Evolutionary conservation across 2,797 vertebrate genomes (phyloP), one percentile per base, ranked within the genome.

Genomic region (Tarsius wallacei): DNA sequence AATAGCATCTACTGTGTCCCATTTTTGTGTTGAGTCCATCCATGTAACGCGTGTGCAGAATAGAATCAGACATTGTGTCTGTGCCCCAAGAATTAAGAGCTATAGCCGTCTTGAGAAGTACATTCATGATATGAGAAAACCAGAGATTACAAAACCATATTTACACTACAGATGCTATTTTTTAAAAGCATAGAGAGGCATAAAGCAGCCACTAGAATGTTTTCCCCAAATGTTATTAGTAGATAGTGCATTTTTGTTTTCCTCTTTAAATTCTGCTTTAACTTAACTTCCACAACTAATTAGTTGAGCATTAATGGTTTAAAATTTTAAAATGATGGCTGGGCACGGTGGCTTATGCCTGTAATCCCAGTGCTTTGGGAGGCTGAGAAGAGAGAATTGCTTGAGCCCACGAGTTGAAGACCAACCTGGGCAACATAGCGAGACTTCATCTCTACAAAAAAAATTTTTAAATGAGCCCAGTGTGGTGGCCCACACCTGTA

Each of bases 241-340:
- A 33, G 33, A 8, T 21, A 57, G 22, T 2, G 1, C 11, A 8
- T 31, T 59, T 90, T 70, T 28, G 4, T 55, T 70, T 33, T 19
- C 71, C 31, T 57, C 22, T 28, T 57, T 71, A 64, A 61, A 42
- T 71, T 68, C 49, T 70, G 78, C 74, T 47, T 11, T 5, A 31
- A 26, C 89, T 97, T 5, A 31, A 26, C 89, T 97, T 89, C 83
- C 17, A 70, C 64, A 78, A 66, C 5, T 4, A 74, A 77, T 24
- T 55, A 63, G 22, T 1, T 4, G 53, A 61, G 42, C 55, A 22
- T 42, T 1, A 22, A 6, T 5, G 11, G 11, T 66, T 70, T 15
- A 57, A 42, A 83, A 42, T 71, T 80, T 51, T 36, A 36, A 61
- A 70, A 63, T 19, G 19, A 90, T 42, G 42, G 42, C 42, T 42